A percentile compares a stretch with the other conserved stretches of the same genome.
These are phyloP conservation scores for Parazoanthus darwini DNA, from an alignment of 92 coral and sea anemone species.

Conservation along the genomic window DNA sequence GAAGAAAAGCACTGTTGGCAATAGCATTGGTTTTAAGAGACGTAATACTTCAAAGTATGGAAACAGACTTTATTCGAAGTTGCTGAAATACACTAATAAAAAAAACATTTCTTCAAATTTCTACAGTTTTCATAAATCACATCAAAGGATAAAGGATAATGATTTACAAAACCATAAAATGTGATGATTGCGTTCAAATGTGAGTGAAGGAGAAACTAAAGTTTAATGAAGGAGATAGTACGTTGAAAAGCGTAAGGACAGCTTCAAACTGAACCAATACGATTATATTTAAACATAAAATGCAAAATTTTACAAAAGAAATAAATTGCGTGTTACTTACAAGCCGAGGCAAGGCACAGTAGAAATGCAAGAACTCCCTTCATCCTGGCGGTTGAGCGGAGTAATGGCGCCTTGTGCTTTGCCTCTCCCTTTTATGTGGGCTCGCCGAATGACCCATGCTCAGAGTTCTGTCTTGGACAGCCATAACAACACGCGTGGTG, in stretches of 20 bases:
- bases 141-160: neutral
- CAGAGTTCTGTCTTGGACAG: constrained; percentile 10
- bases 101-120: no score
- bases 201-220: no score
- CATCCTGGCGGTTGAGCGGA: constrained; percentile 45
- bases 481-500: constrained; percentile 32
- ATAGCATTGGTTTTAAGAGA: neutral
- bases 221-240: neutral
- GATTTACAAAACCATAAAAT: neutral
- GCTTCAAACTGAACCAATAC: neutral
- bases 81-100: no score
- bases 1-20: neutral
- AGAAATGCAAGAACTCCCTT: constrained; percentile 35
- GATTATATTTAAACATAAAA: neutral
- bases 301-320: neutral
- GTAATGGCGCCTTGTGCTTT: neutral
- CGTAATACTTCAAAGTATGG: no score
- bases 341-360: constrained; percentile 24
- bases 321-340: constrained; percentile 19
- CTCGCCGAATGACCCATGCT: neutral
- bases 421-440: constrained; percentile 18
- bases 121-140: no score
- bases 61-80: no score
- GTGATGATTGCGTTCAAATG: neutral
- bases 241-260: neutral